These are phyloP conservation scores for Trilocha varians DNA, from an alignment of 2,888 invertebrate genomes.

Conservation along the genomic window DNA sequence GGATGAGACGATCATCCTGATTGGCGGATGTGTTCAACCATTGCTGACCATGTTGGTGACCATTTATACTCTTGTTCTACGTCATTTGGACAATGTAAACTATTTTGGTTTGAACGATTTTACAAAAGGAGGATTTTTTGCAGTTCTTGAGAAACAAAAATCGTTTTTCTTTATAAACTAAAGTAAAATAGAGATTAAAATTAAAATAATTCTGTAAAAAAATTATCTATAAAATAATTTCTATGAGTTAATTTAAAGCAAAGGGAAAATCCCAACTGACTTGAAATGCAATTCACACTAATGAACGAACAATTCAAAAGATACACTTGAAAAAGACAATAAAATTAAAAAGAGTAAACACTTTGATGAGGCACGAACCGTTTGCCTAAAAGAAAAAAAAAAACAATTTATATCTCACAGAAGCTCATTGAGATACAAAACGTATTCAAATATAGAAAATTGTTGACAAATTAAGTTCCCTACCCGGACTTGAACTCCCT, in stretches of 20 bases:
- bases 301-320: not conserved
- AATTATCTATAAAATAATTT: too few species aligned
- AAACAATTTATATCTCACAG: conserved; percentile 68
- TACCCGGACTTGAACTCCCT: conserved; percentile 58
- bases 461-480: conserved; percentile 74
- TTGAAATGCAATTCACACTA: too few species aligned
- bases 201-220: too few species aligned
- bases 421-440: conserved; percentile 69
- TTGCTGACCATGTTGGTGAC: conserved; percentile 17
- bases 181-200: too few species aligned
- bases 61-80: too few species aligned
- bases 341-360: not conserved
- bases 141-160: too few species aligned
- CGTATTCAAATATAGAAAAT: conserved; percentile 73
- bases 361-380: conserved; percentile 17
- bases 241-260: too few species aligned
- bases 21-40: conserved; percentile 46
- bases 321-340: not conserved
- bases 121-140: too few species aligned
- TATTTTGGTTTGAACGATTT: too few species aligned
- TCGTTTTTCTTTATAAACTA: too few species aligned
- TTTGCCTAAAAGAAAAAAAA: conserved; percentile 45
- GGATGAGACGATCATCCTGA: conserved; percentile 46
- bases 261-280: too few species aligned
- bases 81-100: too few species aligned